Evolutionary conservation across 2,797 vertebrate genomes (phyloP).

Genomic region (Lepus oiostolus): DNA sequence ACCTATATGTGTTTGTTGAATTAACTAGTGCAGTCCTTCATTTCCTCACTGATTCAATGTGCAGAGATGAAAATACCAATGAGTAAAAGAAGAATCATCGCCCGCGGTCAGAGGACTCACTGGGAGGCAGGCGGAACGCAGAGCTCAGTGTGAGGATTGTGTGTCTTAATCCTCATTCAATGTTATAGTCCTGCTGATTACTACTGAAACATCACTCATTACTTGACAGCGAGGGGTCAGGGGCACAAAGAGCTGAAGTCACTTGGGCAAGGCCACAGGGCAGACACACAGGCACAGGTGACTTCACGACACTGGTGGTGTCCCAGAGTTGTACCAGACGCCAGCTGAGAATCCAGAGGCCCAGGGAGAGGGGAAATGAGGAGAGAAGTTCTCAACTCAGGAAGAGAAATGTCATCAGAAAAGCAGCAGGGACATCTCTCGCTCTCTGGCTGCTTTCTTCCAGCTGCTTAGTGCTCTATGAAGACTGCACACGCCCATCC

Average conservation of each 20-base stretch:
- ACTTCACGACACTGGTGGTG: not conserved
- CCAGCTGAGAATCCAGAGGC: conserved; percentile 60
- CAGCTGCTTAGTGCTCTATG: conserved; percentile 58
- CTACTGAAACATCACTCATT: not conserved
- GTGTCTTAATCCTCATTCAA: not conserved
- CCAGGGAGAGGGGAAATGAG: conserved; percentile 32
- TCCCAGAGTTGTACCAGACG: conserved; percentile 14
- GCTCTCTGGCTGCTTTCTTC: conserved; percentile 66
- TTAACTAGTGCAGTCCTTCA: conserved; percentile 1
- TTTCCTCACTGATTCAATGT: not conserved
- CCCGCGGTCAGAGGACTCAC: not conserved
- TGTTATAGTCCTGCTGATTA: not conserved
- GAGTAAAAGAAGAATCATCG: not conserved
- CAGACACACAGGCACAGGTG: not conserved
- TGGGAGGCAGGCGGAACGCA: not conserved
- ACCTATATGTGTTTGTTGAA: not conserved
- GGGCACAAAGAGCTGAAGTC: not conserved
- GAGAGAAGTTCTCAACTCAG: conserved; percentile 26
- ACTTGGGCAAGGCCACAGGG: not conserved
- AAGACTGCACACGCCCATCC: not conserved
- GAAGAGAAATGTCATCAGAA: conserved; percentile 59
- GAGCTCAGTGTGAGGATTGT: not conserved
- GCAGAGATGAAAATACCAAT: conserved; percentile 17
- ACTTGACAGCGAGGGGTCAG: not conserved
- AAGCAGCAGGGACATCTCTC: conserved; percentile 57